Evolutionary conservation across 2,888 invertebrate genomes (phyloP).

Genomic region (Plagodis pulveraria): DNA sequence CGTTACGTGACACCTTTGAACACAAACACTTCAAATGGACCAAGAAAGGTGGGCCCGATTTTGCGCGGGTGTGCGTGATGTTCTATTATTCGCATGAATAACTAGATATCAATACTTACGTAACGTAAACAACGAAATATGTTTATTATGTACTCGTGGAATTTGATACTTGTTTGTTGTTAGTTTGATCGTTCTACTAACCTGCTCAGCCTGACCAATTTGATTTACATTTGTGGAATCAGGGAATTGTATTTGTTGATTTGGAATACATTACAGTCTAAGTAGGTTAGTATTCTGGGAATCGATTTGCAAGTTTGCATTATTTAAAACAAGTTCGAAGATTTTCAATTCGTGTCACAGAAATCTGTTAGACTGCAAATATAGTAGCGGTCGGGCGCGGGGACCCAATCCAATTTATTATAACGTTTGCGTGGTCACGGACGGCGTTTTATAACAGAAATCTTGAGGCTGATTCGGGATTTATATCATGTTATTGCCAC

Average conservation of each 20-base stretch:
- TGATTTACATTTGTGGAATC: slow-evolving; percentile 15
- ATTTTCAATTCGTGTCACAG: slow-evolving; percentile 39
- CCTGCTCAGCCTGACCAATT: no score
- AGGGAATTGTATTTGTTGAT: slow-evolving; percentile 15
- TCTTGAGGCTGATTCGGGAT: slow-evolving; percentile 43
- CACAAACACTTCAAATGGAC: slow-evolving; percentile 46
- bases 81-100: slow-evolving; percentile 10
- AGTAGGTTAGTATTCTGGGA: slow-evolving; percentile 15
- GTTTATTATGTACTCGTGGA: no score
- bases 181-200: background rate
- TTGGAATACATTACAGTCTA: slow-evolving; percentile 16
- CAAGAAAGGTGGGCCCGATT: slow-evolving; percentile 53
- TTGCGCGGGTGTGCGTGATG: slow-evolving; percentile 36
- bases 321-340: slow-evolving; percentile 37
- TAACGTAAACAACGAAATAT: no score
- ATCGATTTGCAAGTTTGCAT: slow-evolving; percentile 37
- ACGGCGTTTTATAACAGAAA: slow-evolving; percentile 40
- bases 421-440: slow-evolving; percentile 49
- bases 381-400: slow-evolving; percentile 38
- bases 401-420: slow-evolving; percentile 53
- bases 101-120: background rate
- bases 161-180: background rate
- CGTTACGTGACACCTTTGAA: slow-evolving; percentile 56
- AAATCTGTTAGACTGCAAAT: slow-evolving; percentile 35
- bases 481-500: slow-evolving; percentile 46